phyloP scores from a whole-genome alignment of 2,797 vertebrate genomes.

The Tenualosa ilisha region DNA sequence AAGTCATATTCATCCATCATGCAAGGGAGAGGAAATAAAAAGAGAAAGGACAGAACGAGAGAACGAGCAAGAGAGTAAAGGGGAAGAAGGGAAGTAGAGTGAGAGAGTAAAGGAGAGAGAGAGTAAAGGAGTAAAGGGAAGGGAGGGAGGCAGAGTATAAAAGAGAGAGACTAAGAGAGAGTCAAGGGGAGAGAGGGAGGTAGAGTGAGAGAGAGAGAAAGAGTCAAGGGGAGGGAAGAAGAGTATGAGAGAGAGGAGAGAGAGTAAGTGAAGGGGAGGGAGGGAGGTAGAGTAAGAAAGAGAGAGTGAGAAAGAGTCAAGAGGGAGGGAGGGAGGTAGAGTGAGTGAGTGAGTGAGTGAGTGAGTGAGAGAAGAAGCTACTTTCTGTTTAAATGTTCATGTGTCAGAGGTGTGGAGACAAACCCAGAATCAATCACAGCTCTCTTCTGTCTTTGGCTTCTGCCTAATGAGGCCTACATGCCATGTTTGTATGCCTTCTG shows the following conservation, averaged over 20 bases:
- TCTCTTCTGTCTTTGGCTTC: background rate
- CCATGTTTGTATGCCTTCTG: background rate
- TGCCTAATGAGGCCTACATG: background rate
- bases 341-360: background rate
- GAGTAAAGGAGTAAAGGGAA: background rate
- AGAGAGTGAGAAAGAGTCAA: background rate
- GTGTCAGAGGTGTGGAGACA: background rate
- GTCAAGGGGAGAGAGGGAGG: background rate
- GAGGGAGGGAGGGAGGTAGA: background rate
- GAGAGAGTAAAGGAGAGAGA: background rate
- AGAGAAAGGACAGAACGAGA: background rate
- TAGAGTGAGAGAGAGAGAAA: background rate
- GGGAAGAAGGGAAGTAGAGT: background rate
- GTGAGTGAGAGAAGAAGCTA: background rate
- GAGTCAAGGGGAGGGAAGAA: background rate
- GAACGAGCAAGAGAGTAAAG: background rate
- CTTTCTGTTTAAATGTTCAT: background rate
- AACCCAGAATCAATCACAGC: background rate
- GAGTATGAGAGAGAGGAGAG: background rate
- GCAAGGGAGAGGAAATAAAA: background rate
- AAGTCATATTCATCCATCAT: conserved; percentile 22
- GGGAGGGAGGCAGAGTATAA: background rate
- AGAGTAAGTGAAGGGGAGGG: too few relatives aligned
- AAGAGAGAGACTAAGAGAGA: background rate
- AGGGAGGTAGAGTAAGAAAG: background rate